Base-by-base conservation (phyloP, 2,797 vertebrate genomes). In the Myoxocephalus aenaeus region DNA sequence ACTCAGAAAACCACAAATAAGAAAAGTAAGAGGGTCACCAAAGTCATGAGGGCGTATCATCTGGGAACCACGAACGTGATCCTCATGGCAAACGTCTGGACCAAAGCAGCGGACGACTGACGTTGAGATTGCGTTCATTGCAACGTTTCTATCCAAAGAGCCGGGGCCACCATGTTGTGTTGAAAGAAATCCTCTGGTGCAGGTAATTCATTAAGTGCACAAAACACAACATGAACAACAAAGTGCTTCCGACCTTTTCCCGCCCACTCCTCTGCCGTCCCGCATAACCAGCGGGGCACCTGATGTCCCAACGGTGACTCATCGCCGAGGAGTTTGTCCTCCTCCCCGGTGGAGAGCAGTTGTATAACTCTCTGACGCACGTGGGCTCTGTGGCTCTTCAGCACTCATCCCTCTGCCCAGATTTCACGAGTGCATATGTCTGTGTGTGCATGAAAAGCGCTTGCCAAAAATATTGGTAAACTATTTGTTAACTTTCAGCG, bases 281-380 rank as follows among this genome's bases (percentile, higher is more conserved):
- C 70, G 86, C 83, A 81, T 64, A 57, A 64, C 69, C 76, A 65
- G 67, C 8, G 22, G 76, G 70, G 53, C 56, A 75, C 54, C 9
- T 57, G 81, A 83, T 69, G 66, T 11, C 65, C 73, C 57, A 62
- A 20, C 65, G 77, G 76, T 93, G 90, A 92, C 79, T 94, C 93
- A 90, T 86, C 72, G 25, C 66, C 20, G 38, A 62, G 77, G 58
- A 78, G 56, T 73, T 42, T 22, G 70, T 65, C 69, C 73, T 84
- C 72, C 54, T 75, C 46, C 58, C 58, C 62, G 3, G 6, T 38
- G 51, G 68, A 80, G 72, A 85, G 36, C 18, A 83, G 84, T 83
- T 87, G 69, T 62, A 2, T 82, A 89, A 85, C 75, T 17, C 42
- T 18, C 25, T 62, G 22, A 79, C 81, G 70, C 15, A 75, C 83